A percentile compares a stretch with the other conserved stretches of the same genome.
phyloP scores from a whole-genome alignment of 2,888 invertebrate species.

The Prenolepis imparis region DNA sequence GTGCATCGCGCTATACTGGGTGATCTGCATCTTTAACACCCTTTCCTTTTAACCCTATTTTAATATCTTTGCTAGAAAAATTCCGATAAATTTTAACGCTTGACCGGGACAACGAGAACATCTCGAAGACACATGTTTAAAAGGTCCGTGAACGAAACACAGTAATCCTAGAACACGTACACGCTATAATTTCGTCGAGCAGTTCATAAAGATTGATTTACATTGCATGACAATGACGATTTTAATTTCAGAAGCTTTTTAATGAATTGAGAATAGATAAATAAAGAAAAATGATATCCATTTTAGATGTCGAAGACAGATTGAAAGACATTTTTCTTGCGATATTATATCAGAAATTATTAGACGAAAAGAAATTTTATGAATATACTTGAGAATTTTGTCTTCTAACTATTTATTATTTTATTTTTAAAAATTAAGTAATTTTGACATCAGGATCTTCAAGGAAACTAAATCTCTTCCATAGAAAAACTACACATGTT shows the following conservation, averaged over 20 bases:
- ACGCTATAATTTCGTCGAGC: background rate
- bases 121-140: background rate
- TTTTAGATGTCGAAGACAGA: background rate
- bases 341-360: background rate
- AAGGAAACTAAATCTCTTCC: background rate
- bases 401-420: background rate
- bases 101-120: too few species aligned
- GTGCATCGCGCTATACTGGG: slow-evolving; percentile 70
- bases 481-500: background rate
- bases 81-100: background rate
- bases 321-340: background rate
- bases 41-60: background rate
- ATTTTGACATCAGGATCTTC: background rate
- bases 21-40: slow-evolving; percentile 46
- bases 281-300: too few species aligned
- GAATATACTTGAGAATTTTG: background rate
- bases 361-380: background rate
- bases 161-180: background rate
- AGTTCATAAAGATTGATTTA: background rate
- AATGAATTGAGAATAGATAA: too few species aligned
- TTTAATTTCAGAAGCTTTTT: background rate
- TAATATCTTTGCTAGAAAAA: background rate
- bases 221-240: background rate
- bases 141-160: background rate
- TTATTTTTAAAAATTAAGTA: background rate